Conservation (phyloP, 2,113 vertebrate genomes). For the Eurypyga helias region DNA sequence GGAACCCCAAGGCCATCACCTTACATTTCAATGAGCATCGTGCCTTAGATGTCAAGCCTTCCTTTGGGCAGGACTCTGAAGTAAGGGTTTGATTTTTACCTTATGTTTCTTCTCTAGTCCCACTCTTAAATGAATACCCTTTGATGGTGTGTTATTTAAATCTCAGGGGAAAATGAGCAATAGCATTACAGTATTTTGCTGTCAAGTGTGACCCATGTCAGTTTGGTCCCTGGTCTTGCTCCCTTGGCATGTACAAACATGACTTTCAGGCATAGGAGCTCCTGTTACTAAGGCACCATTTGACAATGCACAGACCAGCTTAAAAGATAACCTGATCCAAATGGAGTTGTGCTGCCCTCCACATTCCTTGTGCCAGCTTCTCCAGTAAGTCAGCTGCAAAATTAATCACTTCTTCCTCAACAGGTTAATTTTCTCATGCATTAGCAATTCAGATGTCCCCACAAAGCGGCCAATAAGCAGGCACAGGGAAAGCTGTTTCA, state of each 20-base stretch:
- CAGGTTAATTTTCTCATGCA: neutral
- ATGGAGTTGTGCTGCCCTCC: neutral
- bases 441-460: neutral
- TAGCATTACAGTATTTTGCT: neutral
- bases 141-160: neutral
- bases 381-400: neutral
- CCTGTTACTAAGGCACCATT: neutral
- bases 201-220: neutral
- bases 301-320: neutral
- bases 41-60: neutral
- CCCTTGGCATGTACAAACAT: accelerated
- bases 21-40: neutral
- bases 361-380: neutral
- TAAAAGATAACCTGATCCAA: neutral
- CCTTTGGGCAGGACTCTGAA: neutral
- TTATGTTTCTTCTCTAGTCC: neutral
- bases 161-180: neutral
- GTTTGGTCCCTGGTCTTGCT: neutral
- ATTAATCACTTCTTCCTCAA: neutral
- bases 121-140: neutral
- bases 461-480: neutral
- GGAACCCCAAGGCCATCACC: neutral
- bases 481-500: neutral
- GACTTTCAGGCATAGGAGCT: neutral
- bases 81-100: neutral